Evolutionary conservation across 2,797 vertebrate genomes (phyloP).

Genomic region (Austrolebias charrua): DNA sequence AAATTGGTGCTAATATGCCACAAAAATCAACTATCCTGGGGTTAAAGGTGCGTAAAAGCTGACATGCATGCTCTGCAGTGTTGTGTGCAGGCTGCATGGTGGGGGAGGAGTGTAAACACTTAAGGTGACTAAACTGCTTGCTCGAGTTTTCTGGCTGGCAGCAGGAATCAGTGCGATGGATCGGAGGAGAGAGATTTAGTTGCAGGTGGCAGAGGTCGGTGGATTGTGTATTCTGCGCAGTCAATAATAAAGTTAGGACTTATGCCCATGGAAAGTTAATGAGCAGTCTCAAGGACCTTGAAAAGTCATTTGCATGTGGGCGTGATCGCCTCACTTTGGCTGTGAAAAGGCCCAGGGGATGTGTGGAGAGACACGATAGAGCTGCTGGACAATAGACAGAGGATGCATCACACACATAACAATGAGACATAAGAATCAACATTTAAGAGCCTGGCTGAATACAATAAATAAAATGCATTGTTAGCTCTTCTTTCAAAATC

Average conservation of each 20-base stretch:
- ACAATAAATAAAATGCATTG: neutral
- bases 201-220: slow-evolving; percentile 96
- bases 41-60: neutral
- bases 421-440: neutral
- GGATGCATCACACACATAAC: slow-evolving; percentile 9
- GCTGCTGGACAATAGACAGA: slow-evolving; percentile 4
- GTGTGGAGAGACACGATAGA: slow-evolving; percentile 23
- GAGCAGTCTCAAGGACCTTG: slow-evolving; percentile 95
- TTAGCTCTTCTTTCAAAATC: slow-evolving; percentile 2
- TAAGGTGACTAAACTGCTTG: slow-evolving; percentile 83
- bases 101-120: slow-evolving; percentile 70
- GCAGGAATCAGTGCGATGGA: slow-evolving; percentile 94
- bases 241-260: slow-evolving; percentile 99
- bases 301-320: slow-evolving; percentile 94
- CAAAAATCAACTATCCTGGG: neutral
- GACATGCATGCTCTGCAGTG: slow-evolving; percentile 24
- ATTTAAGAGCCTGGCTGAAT: neutral
- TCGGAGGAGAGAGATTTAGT: slow-evolving; percentile 96
- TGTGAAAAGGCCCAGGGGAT: slow-evolving; percentile 78
- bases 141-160: slow-evolving; percentile 81
- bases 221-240: slow-evolving; percentile 99
- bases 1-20: neutral
- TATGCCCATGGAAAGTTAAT: slow-evolving; percentile 97
- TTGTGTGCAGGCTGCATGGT: slow-evolving; percentile 1
- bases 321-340: slow-evolving; percentile 82